A percentile compares a stretch with the other conserved stretches of the same genome.
Evolutionary conservation across 2,113 vertebrate genomes (phyloP).

Genomic region (Macaca nemestrina): DNA sequence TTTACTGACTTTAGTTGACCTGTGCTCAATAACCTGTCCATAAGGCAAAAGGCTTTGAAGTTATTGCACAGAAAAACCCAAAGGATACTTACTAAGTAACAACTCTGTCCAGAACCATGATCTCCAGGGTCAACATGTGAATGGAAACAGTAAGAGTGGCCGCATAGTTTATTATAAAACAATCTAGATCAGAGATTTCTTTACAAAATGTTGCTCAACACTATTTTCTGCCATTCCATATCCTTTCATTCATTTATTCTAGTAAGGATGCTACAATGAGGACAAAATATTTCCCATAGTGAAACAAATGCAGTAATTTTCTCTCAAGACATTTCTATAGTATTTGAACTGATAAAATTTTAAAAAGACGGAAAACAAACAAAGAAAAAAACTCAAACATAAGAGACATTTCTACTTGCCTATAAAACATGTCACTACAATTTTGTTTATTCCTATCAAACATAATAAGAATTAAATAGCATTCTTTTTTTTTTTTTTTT

Average conservation of each 20-base stretch:
- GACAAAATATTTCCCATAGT: not conserved
- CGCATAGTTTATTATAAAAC: not conserved
- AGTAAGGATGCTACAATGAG: not conserved
- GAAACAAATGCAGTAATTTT: not conserved
- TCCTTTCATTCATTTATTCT: not conserved
- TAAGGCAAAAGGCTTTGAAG: not conserved
- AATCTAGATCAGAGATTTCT: not conserved
- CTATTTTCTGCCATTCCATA: not conserved
- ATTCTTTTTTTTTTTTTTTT: not conserved
- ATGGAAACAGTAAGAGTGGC: not conserved
- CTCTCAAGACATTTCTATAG: not conserved
- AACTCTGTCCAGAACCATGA: not conserved
- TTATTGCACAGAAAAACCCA: not conserved
- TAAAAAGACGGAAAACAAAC: not conserved
- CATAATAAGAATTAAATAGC: not conserved
- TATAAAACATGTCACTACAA: not conserved
- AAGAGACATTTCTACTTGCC: not conserved
- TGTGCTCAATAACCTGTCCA: not conserved
- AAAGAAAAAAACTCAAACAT: not conserved
- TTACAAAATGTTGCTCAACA: not conserved
- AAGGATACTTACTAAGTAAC: not conserved
- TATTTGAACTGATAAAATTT: not conserved
- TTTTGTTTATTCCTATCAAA: not conserved
- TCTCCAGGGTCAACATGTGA: not conserved
- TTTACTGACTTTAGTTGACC: not conserved